A percentile compares a stretch with the other conserved stretches of the same genome.
These are phyloP conservation scores for Eriocheir sinensis DNA, from an alignment of 1,140 invertebrate genomes.

Conservation along the genomic window DNA sequence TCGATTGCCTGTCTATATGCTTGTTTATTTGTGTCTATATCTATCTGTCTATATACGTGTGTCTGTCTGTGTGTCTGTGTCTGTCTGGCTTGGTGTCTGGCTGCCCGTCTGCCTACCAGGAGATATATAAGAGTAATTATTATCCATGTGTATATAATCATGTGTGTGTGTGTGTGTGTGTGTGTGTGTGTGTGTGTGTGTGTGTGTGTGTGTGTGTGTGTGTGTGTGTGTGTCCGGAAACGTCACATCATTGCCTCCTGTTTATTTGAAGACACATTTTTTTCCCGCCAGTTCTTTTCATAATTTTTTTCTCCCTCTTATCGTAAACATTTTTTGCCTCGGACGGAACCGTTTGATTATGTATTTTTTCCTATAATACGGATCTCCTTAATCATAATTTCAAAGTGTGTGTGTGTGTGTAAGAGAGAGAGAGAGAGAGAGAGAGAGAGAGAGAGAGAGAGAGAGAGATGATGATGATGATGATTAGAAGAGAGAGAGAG, in stretches of 20 bases:
- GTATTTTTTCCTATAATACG: too few relatives aligned
- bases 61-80: conserved; percentile 52
- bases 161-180: neutral
- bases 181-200: neutral
- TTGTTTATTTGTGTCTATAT: conserved; percentile 34
- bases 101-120: neutral
- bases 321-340: too few relatives aligned
- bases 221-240: neutral
- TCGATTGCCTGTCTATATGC: conserved; percentile 17
- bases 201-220: conserved; percentile 11
- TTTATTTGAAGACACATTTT: too few relatives aligned
- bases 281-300: too few relatives aligned
- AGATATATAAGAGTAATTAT: neutral
- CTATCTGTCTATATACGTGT: conserved; percentile 19
- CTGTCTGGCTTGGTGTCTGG: neutral
- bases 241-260: too few relatives aligned
- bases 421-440: too few relatives aligned
- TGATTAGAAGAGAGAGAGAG: neutral
- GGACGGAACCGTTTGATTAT: too few relatives aligned
- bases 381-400: too few relatives aligned
- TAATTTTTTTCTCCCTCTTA: too few relatives aligned
- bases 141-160: neutral
- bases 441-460: too few relatives aligned
- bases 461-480: neutral
- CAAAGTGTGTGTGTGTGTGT: too few relatives aligned